Evolutionary conservation across 1,140 invertebrate genomes (phyloP).

Genomic region (Aphidius gifuensis): DNA sequence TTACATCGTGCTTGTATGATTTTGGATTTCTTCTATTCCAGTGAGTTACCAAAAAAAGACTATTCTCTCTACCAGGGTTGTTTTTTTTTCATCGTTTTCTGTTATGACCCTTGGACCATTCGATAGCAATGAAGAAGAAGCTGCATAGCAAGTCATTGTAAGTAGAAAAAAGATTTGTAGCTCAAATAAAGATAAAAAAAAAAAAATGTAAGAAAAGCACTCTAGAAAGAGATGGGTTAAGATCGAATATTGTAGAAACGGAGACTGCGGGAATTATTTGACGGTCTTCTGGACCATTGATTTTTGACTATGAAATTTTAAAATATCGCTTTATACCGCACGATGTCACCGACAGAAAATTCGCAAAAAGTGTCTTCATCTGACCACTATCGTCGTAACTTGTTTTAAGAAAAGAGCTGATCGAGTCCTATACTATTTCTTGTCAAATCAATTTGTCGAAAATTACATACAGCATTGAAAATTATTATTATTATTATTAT

Average conservation of each 20-base stretch:
- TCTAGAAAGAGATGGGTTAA: not conserved
- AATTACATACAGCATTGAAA: too few relatives aligned
- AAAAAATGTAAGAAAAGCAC: not conserved
- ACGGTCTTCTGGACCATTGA: slow-evolving; percentile 45
- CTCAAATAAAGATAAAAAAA: not conserved
- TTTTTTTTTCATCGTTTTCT: too few relatives aligned
- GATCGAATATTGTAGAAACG: slow-evolving; percentile 23
- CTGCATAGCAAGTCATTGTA: not conserved
- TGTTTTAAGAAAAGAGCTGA: not conserved
- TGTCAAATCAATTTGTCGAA: too few relatives aligned
- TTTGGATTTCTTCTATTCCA: not conserved
- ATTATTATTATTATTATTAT: too few relatives aligned
- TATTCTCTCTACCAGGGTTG: too few relatives aligned
- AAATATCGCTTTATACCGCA: slow-evolving; percentile 33
- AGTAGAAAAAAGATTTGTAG: slow-evolving; percentile 4
- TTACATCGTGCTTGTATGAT: not conserved
- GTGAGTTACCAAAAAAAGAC: not conserved
- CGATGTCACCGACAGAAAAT: slow-evolving; percentile 10
- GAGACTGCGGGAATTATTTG: slow-evolving; percentile 30
- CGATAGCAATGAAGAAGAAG: slow-evolving; percentile 1
- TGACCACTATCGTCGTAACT: not conserved
- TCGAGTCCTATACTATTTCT: not conserved
- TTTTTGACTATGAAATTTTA: slow-evolving; percentile 36
- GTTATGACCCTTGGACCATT: not conserved
- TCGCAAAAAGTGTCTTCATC: not conserved